Evolutionary conservation across 2,797 vertebrate species (phyloP), one percentile per base, ranked within the genome.

Genomic region (Mormyrus hasselquistii): DNA sequence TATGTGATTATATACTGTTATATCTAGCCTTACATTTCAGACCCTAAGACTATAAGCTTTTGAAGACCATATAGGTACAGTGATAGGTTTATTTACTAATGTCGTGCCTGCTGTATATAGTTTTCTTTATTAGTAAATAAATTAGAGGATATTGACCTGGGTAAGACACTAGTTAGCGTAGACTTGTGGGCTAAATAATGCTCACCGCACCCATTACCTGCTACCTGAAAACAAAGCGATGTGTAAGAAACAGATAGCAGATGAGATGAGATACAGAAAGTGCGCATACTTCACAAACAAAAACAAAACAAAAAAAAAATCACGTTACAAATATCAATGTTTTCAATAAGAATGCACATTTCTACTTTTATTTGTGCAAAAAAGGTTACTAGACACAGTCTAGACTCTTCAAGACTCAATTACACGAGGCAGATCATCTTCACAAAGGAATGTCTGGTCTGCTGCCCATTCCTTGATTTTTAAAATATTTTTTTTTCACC

Each of bases 241-340:
- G 34, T 87, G 53, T 16, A 76, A 47, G 10, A 44, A n/a, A 89
- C 88, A 38, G 47, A 47, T 19, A 47, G 85, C 19, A 3, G 50
- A 73, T 16, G 19, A 59, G 88, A 85, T 44, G 25, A 59, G 88
- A 86, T 16, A 89, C 59, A 84, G 38, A 41, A 57, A 85, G 79
- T 84, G 38, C 9, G 52, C 53, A 57, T 59, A 84, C 25, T 52
- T 86, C 88, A 89, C 84, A 87, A 89, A 89, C 82, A 50, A 89
- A 41, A 19, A 12, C 16, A 83, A 76, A 34, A 34, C 29, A 34
- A 76, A 84, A 84, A 22, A 52, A 84, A 49, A 86, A 50, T 86
- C 38, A 89, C 88, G 8, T 25, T 62, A 85, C 82, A 89, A 29
- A 86, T 86, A 89, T 73, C 29, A 83, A 53, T 29, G 34, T 14